Conservation (phyloP, 1,140 invertebrate species). For the Zaprionus capensis region DNA sequence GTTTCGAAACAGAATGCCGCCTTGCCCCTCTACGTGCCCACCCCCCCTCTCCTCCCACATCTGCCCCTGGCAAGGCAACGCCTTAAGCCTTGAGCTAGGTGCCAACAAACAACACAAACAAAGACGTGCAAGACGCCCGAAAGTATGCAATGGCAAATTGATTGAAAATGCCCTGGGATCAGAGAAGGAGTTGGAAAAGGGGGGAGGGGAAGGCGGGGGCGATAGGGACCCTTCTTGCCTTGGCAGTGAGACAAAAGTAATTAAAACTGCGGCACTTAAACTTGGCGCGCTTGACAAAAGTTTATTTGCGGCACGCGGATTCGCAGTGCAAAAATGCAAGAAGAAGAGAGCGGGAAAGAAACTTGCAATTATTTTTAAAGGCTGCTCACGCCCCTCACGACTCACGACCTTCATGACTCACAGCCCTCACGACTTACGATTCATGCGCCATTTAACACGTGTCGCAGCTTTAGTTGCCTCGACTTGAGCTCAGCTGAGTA, state of each 20-base stretch:
- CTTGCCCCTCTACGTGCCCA: too few relatives aligned
- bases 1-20: slow-evolving; percentile 28
- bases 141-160: slow-evolving; percentile 69
- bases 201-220: not conserved
- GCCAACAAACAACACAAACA: slow-evolving; percentile 51
- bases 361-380: slow-evolving; percentile 50
- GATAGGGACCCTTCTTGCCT: slow-evolving; percentile 6
- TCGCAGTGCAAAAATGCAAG: not conserved
- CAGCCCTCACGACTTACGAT: not conserved
- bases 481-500: not conserved
- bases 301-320: slow-evolving; percentile 58
- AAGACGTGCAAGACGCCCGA: slow-evolving; percentile 41
- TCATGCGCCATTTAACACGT: slow-evolving; percentile 62
- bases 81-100: slow-evolving; percentile 27
- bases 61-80: slow-evolving; percentile 1
- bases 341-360: not conserved
- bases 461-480: slow-evolving; percentile 10
- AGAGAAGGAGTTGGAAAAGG: not conserved
- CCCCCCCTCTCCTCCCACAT: not conserved
- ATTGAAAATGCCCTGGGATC: slow-evolving; percentile 70
- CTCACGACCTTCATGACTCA: not conserved
- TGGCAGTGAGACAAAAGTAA: slow-evolving; percentile 74
- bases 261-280: slow-evolving; percentile 80
- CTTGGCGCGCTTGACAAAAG: slow-evolving; percentile 74
- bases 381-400: slow-evolving; percentile 59